Evolutionary conservation across 2,113 vertebrate species (phyloP).

Genomic region (Sarotherodon lohbergeri): DNA sequence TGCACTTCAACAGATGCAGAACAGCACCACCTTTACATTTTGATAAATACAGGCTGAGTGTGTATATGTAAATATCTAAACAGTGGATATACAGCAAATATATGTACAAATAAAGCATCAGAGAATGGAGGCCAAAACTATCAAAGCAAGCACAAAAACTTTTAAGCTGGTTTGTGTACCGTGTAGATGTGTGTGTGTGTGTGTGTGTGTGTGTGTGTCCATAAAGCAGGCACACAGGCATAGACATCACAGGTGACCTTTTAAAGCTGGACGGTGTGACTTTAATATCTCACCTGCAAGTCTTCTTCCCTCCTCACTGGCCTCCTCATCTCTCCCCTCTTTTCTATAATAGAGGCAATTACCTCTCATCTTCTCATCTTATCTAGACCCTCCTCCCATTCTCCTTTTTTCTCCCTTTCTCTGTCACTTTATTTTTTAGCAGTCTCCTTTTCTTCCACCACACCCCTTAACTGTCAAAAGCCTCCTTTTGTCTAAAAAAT

Average conservation of each 20-base stretch:
- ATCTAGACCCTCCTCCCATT: slow-evolving; percentile 21
- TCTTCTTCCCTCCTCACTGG: background rate
- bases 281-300: slow-evolving; percentile 15
- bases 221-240: background rate
- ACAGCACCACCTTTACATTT: background rate
- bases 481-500: slow-evolving; percentile 22
- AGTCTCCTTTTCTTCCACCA: background rate
- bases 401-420: background rate
- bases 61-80: background rate
- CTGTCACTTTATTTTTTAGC: slow-evolving; percentile 9
- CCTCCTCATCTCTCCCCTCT: background rate
- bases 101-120: background rate
- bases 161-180: background rate
- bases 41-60: background rate
- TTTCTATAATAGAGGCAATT: slow-evolving; percentile 62
- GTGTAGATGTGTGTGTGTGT: background rate
- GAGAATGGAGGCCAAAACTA: background rate
- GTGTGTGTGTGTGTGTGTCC: background rate
- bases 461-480: slow-evolving; percentile 34
- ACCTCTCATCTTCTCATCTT: slow-evolving; percentile 62
- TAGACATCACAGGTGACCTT: slow-evolving; percentile 57
- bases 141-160: background rate
- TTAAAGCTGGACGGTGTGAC: slow-evolving; percentile 28
- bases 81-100: background rate
- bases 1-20: background rate